Evolutionary conservation across 2,888 invertebrate genomes (phyloP).

Genomic region (Hydriomena furcata): DNA sequence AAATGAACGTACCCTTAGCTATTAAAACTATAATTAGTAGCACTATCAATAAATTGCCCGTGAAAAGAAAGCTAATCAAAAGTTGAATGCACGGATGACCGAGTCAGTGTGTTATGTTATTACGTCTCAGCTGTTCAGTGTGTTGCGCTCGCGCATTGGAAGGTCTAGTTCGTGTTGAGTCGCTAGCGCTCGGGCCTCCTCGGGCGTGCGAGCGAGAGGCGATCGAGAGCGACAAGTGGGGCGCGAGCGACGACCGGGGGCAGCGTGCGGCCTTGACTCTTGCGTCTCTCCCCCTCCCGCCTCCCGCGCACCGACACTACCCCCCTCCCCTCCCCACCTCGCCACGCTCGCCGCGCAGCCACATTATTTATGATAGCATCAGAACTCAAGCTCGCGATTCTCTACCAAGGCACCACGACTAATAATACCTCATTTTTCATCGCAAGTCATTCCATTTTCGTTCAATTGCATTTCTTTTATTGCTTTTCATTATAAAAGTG

Average conservation of each 20-base stretch:
- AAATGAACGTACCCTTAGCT: conserved; percentile 12
- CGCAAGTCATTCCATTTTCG: conserved; percentile 76
- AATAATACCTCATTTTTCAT: conserved; percentile 83
- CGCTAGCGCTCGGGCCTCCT: conserved; percentile 60
- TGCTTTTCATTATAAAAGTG: conserved; percentile 6
- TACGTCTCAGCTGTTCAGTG: conserved; percentile 80
- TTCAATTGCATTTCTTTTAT: conserved; percentile 39
- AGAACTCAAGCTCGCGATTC: conserved; percentile 79
- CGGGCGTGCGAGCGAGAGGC: conserved; percentile 66
- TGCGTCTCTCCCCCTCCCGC: conserved; percentile 52
- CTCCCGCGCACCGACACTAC: conserved; percentile 44
- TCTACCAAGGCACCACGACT: conserved; percentile 59
- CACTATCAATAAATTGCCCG: conserved; percentile 62
- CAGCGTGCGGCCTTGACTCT: conserved; percentile 90
- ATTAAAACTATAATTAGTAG: conserved; percentile 38
- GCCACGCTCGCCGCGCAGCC: conserved; percentile 70
- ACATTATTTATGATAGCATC: conserved; percentile 83
- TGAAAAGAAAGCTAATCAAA: conserved; percentile 82
- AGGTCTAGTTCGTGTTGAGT: conserved; percentile 79
- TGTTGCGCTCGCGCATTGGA: conserved; percentile 78
- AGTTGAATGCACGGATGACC: conserved; percentile 84
- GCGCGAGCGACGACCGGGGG: conserved; percentile 90
- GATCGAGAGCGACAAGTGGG: conserved; percentile 72
- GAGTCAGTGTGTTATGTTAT: conserved; percentile 83
- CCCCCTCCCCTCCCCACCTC: conserved; percentile 49